phyloP scores from a whole-genome alignment of 53 echinoderm and acorn worm species.

The Paracentrotus lividus region DNA sequence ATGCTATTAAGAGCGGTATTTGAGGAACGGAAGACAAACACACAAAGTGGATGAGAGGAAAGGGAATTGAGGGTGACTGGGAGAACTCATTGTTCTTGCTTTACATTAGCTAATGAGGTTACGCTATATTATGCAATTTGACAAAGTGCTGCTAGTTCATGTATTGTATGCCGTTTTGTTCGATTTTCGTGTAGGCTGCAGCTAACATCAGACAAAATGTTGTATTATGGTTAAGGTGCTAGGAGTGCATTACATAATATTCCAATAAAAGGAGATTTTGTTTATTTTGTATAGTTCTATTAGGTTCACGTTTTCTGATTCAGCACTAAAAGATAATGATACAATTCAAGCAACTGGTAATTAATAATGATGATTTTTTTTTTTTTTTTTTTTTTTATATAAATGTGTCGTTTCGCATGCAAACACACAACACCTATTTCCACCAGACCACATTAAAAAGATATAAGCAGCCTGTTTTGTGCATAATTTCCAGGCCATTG shows the following conservation, averaged over 20 bases:
- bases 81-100: neutral
- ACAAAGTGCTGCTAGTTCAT: neutral
- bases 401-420: too few relatives aligned
- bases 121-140: constrained; percentile 26
- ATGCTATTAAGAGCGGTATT: neutral
- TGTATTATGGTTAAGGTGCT: too few relatives aligned
- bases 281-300: too few relatives aligned
- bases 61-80: neutral
- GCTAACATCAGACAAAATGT: neutral
- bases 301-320: too few relatives aligned
- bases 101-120: constrained; percentile 35
- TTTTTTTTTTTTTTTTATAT: too few relatives aligned
- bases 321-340: too few relatives aligned
- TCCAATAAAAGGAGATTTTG: neutral
- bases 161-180: neutral
- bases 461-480: neutral
- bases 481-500: neutral
- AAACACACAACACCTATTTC: too few relatives aligned
- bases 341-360: too few relatives aligned
- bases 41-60: neutral
- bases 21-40: neutral
- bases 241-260: too few relatives aligned
- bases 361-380: too few relatives aligned
- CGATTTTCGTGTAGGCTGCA: neutral
- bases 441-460: too few relatives aligned